Evolutionary conservation across 2,113 vertebrate genomes (phyloP).

Genomic region (Acanthochromis polyacanthus): DNA sequence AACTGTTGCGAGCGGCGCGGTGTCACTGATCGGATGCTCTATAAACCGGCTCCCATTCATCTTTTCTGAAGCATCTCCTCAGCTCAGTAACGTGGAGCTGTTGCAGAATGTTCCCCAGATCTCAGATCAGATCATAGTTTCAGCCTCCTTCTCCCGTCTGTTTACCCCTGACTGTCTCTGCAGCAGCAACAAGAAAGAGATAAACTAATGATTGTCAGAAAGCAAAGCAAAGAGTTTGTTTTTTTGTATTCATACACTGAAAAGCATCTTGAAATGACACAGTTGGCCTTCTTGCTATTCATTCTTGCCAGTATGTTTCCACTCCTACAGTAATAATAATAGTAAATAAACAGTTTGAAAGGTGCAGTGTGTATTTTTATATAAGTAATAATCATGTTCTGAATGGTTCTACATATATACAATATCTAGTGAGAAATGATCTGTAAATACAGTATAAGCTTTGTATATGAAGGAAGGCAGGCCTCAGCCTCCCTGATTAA

Average conservation of each 20-base stretch:
- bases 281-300: not conserved
- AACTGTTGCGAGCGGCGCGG: not conserved
- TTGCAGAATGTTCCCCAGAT: constrained; percentile 11
- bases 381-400: no score
- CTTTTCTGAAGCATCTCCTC: not conserved
- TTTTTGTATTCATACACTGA: not conserved
- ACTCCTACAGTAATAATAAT: no score
- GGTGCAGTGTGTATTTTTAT: no score
- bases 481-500: not conserved
- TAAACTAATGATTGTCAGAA: constrained; percentile 11
- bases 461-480: not conserved
- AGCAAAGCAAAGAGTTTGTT: not conserved
- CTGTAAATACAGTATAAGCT: not conserved
- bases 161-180: not conserved
- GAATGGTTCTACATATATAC: no score
- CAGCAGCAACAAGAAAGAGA: not conserved
- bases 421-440: not conserved
- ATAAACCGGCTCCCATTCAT: not conserved
- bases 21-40: constrained; percentile 2
- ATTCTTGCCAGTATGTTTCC: not conserved
- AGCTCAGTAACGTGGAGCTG: not conserved
- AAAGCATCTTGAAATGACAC: not conserved
- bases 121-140: constrained; percentile 41
- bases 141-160: not conserved
- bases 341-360: no score